Base-by-base conservation (phyloP, 2,888 invertebrate genomes). In the Stictocephala bisonia region DNA sequence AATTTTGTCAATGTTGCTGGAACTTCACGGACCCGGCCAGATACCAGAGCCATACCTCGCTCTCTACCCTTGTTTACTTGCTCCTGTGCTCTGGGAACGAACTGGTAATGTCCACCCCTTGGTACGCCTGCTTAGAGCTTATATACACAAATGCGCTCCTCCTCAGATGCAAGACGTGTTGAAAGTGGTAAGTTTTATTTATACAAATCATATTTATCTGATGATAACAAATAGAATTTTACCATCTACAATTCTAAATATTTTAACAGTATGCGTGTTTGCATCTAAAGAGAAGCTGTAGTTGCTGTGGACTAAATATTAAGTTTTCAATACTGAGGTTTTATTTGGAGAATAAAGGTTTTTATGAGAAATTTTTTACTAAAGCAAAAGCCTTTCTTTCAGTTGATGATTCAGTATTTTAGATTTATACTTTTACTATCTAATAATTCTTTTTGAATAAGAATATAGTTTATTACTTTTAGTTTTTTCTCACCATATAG, bases 91-190 rank as follows among this genome's bases (percentile, higher is more conserved):
- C 71, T 99, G 99, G 95, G 96, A 98, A 84, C 88, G 95, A 64
- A 89, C 92, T 0, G 98, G 95, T 26, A 99, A 99, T 85, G 93
- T 98, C 75, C 93, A 95, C 68, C 97, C 99, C 0, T 87, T 99
- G 7, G 96, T 96, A 77, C 87, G 97, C n/a, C 88, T 99, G 31
- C 86, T 99, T 50, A 93, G 93, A 82, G 95, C 96, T 4, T 97
- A 92, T 84, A 88, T 97, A 1, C 89, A 89, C 67, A 90, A 90
- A 80, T 93, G 91, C 29, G 53, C 76, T 6, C 77, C 76, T 7
- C 60, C 71, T 24, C 75, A 79, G 53, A 75, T 78, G 68, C 73
- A 76, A 29, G 72, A 70, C 26, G 72, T 71, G 18, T 60, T 80
- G 29, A 92, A 94, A 83, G 84, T 94, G 85, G 93, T 93, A 82